phyloP scores from a whole-genome alignment of 1,140 invertebrate species.

The Cydia strobilella region DNA sequence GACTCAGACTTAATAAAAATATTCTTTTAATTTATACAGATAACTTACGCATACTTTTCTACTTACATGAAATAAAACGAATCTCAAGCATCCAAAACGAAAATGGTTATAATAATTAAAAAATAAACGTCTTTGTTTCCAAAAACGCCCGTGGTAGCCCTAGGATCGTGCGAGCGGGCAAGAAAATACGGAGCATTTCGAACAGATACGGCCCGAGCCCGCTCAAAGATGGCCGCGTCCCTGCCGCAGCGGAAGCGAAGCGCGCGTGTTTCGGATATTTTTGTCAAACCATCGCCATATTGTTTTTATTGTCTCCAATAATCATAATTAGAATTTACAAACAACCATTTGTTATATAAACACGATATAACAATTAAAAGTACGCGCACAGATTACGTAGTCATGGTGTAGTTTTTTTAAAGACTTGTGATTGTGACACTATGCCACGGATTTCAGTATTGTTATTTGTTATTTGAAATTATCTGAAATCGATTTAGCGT shows the following conservation, averaged over 20 bases:
- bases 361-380: constrained; percentile 33
- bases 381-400: constrained; percentile 13
- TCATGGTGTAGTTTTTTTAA: constrained; percentile 16
- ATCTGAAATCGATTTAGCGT: constrained; percentile 12
- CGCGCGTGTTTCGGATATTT: constrained; percentile 64
- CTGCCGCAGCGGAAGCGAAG: constrained; percentile 46
- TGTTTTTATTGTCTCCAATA: constrained; percentile 65
- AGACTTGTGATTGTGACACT: constrained; percentile 10
- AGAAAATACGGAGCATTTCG: constrained; percentile 53
- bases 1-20: too few species aligned
- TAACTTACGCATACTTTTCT: neutral
- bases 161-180: constrained; percentile 66
- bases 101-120: neutral
- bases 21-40: too few species aligned
- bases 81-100: neutral
- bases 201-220: constrained; percentile 65
- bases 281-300: constrained; percentile 71
- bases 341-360: constrained; percentile 35
- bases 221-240: constrained; percentile 58
- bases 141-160: constrained; percentile 47
- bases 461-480: constrained; percentile 19
- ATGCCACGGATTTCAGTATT: constrained; percentile 11
- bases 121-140: constrained; percentile 3
- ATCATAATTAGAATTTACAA: constrained; percentile 42
- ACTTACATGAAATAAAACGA: neutral